Conservation (phyloP, 2,113 vertebrate species). For the Sinosuthora webbiana region DNA sequence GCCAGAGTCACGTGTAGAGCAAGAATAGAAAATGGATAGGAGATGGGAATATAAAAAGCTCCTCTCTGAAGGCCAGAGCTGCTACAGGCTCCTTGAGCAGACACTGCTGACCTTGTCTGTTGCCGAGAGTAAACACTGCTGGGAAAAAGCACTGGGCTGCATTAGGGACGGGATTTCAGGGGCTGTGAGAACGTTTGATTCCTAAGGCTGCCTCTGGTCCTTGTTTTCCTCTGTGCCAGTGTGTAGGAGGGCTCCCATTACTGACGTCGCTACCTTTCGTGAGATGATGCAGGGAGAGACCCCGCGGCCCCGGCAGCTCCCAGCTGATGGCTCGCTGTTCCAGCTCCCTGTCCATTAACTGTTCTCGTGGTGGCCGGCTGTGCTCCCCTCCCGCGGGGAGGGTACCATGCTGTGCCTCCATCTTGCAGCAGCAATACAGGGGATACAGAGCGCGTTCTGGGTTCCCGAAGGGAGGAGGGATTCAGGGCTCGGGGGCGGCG, state of each 20-base stretch:
- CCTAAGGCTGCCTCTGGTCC: background rate
- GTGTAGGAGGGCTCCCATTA: background rate
- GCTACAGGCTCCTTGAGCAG: background rate
- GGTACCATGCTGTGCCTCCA: background rate
- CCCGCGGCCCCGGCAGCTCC: background rate
- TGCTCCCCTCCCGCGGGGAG: background rate
- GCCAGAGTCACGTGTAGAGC: background rate
- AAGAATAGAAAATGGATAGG: background rate
- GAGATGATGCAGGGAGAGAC: background rate
- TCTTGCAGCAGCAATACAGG: background rate
- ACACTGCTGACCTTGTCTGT: background rate
- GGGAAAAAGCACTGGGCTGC: background rate
- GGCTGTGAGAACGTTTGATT: background rate
- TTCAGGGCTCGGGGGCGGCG: background rate
- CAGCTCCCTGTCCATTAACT: rapidly evolving
- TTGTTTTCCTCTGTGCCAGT: background rate
- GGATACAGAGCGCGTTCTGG: background rate
- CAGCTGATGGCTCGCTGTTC: too few relatives aligned
- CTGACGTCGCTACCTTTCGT: background rate
- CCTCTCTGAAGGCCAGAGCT: background rate
- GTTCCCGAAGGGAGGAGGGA: background rate
- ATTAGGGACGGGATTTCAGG: background rate
- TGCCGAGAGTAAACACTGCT: background rate
- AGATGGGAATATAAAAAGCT: background rate
- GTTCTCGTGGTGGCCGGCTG: background rate